Base-by-base conservation (phyloP, 2,797 vertebrate genomes). In the Alcedo quadribrachys region DNA sequence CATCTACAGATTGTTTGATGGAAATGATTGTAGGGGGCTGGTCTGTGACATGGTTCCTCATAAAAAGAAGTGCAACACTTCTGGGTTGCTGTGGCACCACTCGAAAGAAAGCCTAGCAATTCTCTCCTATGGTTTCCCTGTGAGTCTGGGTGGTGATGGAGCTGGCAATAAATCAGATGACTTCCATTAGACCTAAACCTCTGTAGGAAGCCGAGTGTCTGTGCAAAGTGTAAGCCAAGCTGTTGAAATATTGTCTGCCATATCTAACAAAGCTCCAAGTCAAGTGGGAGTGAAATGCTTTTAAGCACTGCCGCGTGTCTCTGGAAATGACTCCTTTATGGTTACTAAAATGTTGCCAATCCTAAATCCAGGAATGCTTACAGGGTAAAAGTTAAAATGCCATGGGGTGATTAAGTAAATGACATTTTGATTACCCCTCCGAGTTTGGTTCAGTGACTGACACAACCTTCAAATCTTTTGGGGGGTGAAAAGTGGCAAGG, bases 351-450 rank as follows among this genome's bases (percentile, higher is more conserved):
- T 71, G 62, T 73, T 94, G 69, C 51, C 30, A 68, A 50, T 76
- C 91, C 62, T 93, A 93, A 94, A 84, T 91, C 51, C 46, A 89
- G 50, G 93, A 87, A 24, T 70, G 58, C 63, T 90, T 95, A 79
- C 51, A 82, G 54, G 43, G 17, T 88, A 71, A 77, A 83, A 91
- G 87, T 93, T 91, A 69, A 95, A 87, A 81, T 87, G 79, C 69
- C 43, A 27, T 22, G 33, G 32, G 33, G 48, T 89, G 77, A 75
- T 81, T 40, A 85, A 76, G n/a, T 70, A 73, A 73, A 77, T 18
- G 19, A 48, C 57, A 73, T 87, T 85, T 92, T 87, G 81, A 91
- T 95, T 83, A 62, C 28, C n/a, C 15, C 28, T 68, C n/a, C 0
- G 4, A 48, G 17, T 60, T 25, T 58, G 79, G 27, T 33, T 90